Conservation (phyloP, 2,113 vertebrate genomes). For the Pseudorectes ferrugineus region DNA sequence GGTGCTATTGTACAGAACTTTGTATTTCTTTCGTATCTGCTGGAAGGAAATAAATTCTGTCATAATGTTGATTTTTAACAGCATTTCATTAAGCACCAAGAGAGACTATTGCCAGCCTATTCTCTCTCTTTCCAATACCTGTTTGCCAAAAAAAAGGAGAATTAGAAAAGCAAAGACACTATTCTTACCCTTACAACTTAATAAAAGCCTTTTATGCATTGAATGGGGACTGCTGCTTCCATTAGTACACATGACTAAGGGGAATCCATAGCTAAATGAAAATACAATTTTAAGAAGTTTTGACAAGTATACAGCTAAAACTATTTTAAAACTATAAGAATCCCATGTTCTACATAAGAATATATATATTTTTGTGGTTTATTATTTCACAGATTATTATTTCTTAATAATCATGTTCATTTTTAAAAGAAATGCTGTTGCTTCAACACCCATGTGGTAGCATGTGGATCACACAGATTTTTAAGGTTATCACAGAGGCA, state of each 20-base stretch:
- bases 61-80: not conserved
- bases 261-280: not conserved
- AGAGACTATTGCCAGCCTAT: not conserved
- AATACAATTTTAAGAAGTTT: not conserved
- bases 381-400: no score
- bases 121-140: not conserved
- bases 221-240: not conserved
- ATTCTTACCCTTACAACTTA: not conserved
- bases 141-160: not conserved
- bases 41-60: not conserved
- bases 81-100: not conserved
- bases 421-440: not conserved
- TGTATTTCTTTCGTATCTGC: not conserved
- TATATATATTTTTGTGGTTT: not conserved
- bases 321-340: not conserved
- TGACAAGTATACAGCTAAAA: not conserved
- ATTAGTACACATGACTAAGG: not conserved
- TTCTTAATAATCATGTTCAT: not conserved
- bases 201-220: not conserved
- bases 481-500: not conserved
- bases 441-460: not conserved
- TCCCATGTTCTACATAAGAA: not conserved
- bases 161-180: not conserved
- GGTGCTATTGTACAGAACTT: not conserved
- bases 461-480: not conserved